Evolutionary conservation across 2,113 vertebrate species (phyloP).

Genomic region (Cyprinodon variegatus): DNA sequence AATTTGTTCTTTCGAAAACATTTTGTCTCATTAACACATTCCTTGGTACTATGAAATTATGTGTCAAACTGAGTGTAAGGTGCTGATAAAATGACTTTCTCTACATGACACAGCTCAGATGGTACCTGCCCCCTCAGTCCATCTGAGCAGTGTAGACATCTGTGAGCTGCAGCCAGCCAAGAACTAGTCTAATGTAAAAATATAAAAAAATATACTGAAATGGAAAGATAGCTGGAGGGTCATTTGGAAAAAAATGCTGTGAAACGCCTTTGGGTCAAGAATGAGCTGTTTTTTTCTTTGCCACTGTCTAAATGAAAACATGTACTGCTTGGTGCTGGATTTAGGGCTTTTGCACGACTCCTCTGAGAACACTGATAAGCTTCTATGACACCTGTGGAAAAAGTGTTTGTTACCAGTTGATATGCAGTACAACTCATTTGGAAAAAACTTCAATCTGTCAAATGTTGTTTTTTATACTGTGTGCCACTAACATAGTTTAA

Average conservation of each 20-base stretch:
- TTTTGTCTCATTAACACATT: constrained; percentile 78
- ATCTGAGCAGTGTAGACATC: constrained; percentile 81
- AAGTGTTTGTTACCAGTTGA: constrained; percentile 18
- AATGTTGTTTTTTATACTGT: constrained; percentile 4
- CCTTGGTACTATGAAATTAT: constrained; percentile 75
- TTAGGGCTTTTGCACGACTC: constrained; percentile 45
- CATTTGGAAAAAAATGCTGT: constrained; percentile 50
- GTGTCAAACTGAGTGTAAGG: constrained; percentile 74
- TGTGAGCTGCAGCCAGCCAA: constrained; percentile 77
- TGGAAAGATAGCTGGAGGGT: constrained; percentile 60
- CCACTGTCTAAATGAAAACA: constrained; percentile 53
- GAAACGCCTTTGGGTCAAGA: constrained; percentile 55
- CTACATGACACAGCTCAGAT: constrained; percentile 76
- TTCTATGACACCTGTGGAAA: constrained; percentile 45
- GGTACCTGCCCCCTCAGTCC: constrained; percentile 83
- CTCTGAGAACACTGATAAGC: constrained; percentile 28
- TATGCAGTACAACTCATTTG: constrained; percentile 14
- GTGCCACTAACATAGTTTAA: constrained; percentile 13
- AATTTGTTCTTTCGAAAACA: constrained; percentile 70
- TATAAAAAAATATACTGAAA: constrained; percentile 68
- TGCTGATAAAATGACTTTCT: constrained; percentile 76
- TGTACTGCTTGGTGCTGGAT: constrained; percentile 35
- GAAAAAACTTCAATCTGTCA: constrained; percentile 8
- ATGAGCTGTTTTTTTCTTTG: constrained; percentile 47
- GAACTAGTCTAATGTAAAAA: constrained; percentile 72